Evolutionary conservation across 2,113 vertebrate species (phyloP).

Genomic region (Mormoops blainvillei): DNA sequence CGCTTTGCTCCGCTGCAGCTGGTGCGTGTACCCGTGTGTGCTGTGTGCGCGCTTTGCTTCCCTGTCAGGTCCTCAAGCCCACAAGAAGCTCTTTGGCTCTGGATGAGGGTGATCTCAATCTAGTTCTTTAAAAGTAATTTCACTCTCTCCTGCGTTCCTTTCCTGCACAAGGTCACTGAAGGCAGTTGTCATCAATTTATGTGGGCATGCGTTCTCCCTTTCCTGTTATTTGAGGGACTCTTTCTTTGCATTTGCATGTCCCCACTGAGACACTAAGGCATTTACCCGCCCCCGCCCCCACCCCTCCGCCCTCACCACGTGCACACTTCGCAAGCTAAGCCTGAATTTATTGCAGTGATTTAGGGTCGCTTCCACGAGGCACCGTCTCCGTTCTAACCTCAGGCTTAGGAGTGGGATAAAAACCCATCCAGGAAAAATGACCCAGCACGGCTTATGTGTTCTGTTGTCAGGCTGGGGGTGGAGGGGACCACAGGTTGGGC

Average conservation of each 20-base stretch:
- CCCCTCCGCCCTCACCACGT: background rate
- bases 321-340: background rate
- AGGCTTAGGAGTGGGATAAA: background rate
- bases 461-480: background rate
- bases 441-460: background rate
- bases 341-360: background rate
- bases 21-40: background rate
- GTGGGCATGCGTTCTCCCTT: slow-evolving; percentile 17
- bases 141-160: slow-evolving; percentile 27
- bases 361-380: background rate
- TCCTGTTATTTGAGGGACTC: background rate
- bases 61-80: background rate
- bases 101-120: background rate
- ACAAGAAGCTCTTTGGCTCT: background rate
- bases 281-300: background rate
- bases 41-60: background rate
- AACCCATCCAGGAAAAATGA: background rate
- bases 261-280: background rate
- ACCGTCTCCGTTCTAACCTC: background rate
- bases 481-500: background rate
- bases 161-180: slow-evolving; percentile 35
- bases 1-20: too few relatives aligned
- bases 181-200: background rate
- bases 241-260: background rate
- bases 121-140: background rate